A percentile compares a stretch with the other conserved stretches of the same genome.
Conservation (phyloP, 2,888 invertebrate species). For the Meloe dianella region DNA sequence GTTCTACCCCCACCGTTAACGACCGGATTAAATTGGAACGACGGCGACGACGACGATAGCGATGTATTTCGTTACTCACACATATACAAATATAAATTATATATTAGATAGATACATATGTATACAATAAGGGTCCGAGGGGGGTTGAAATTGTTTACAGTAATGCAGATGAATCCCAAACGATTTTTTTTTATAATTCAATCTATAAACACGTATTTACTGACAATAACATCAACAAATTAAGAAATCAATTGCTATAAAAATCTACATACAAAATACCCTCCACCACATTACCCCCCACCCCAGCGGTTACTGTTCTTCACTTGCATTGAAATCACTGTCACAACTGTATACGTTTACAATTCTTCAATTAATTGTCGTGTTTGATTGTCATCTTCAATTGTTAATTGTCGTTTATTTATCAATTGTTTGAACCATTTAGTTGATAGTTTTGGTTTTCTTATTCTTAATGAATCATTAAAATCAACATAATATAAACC, state of each 20-base stretch:
- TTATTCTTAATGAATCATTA: neutral
- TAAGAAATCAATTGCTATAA: too few relatives aligned
- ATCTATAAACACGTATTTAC: too few relatives aligned
- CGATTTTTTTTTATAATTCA: too few relatives aligned
- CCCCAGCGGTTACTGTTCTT: neutral
- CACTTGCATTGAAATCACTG: neutral
- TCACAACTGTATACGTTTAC: neutral
- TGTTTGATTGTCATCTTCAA: neutral
- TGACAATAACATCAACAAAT: too few relatives aligned
- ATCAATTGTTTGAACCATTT: neutral
- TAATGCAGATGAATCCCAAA: too few relatives aligned
- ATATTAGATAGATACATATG: neutral
- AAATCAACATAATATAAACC: constrained; percentile 6
- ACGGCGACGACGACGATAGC: neutral
- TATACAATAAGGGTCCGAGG: too few relatives aligned
- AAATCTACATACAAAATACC: too few relatives aligned
- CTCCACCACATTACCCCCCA: too few relatives aligned
- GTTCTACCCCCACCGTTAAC: neutral
- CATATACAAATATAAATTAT: neutral
- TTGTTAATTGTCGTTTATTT: neutral
- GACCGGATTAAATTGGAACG: constrained; percentile 5
- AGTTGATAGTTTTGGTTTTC: neutral
- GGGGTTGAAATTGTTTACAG: too few relatives aligned
- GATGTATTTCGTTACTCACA: neutral
- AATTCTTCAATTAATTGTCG: neutral